A percentile compares a stretch with the other conserved stretches of the same genome.
Evolutionary conservation across 1,140 invertebrate genomes (phyloP).

Genomic region (Ceratosolen solmsi): DNA sequence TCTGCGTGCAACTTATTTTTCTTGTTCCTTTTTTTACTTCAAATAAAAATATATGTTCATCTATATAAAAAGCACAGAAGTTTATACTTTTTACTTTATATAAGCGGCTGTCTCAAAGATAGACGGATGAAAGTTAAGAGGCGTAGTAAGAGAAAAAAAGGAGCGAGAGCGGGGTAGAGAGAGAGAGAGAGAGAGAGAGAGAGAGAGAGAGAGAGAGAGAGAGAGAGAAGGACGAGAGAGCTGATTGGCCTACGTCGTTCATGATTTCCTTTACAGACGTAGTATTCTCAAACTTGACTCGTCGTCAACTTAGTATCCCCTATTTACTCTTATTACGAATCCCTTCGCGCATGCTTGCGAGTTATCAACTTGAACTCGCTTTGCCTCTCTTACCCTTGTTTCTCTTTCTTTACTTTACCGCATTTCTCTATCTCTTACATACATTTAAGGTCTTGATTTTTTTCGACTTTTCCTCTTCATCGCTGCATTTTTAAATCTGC

Average conservation of each 20-base stretch:
- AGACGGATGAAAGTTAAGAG: neutral
- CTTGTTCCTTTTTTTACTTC: constrained; percentile 1
- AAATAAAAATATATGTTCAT: neutral
- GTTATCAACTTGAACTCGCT: constrained; percentile 31
- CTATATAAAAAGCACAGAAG: neutral
- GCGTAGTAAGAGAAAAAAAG: constrained; percentile 1
- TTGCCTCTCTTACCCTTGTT: neutral
- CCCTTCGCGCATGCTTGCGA: neutral
- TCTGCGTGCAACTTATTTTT: neutral
- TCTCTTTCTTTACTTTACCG: constrained; percentile 13
- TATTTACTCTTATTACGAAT: constrained; percentile 50
- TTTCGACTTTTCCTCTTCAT: neutral
- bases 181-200: neutral
- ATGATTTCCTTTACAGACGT: constrained; percentile 52
- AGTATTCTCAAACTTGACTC: constrained; percentile 52
- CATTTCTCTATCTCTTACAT: constrained; percentile 18
- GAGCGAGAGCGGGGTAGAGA: neutral
- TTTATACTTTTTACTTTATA: constrained; percentile 9
- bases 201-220: neutral
- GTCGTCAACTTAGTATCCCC: constrained; percentile 51
- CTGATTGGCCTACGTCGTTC: constrained; percentile 46
- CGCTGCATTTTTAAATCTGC: neutral
- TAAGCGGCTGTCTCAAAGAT: constrained; percentile 2
- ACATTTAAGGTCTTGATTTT: neutral
- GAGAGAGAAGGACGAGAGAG: neutral